Evolutionary conservation across 2,113 vertebrate genomes (phyloP), one percentile per base, ranked within the genome.

Genomic region (Desmodus rotundus): DNA sequence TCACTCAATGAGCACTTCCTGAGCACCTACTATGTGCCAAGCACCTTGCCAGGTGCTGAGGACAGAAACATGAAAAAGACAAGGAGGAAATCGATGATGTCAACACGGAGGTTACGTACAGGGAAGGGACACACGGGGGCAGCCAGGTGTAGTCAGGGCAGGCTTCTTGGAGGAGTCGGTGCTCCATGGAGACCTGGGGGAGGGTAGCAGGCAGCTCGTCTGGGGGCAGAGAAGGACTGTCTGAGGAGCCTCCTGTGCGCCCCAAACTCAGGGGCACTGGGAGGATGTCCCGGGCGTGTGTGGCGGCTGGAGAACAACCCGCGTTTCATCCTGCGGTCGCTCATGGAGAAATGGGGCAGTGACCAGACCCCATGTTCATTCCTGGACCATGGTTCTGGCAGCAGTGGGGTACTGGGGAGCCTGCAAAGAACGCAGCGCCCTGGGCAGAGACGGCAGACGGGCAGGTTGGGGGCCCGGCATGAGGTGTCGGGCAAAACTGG

Each of bases 301-400:
- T 6, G 28, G 28, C 2, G 11, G 61, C 61, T 61, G 61, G 61
- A 63, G 24, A 26, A 61, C 24, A 28, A 12, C 26, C 26, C 24
- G 7, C 24, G 1, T 28, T 12, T 22, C 11, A 4, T 61, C 28
- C 58, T 12, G 13, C 5, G 26, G 56, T 31, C 68, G 1, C 4
- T 26, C 4, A 50, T 19, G 43, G 45, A 12, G 31, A 19, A 6
- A 0, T 0, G 0, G 22, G 76, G 2, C 54, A 0, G 58, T 15
- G 68, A 47, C 10, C 12, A 4, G 10, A 61, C 58, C 58, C 24
- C 58, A 28, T 28, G 4, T 26, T 61, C 24, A 3, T 61, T 61
- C 9, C 11, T 4, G 58, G 56, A 58, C 26, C 24, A 58, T 11
- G 9, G 56, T 58, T 58, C 56, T 12, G 56, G 80, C 68, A 56